phyloP scores from a whole-genome alignment of 2,113 vertebrate genomes.

The Ptilonorhynchus violaceus region DNA sequence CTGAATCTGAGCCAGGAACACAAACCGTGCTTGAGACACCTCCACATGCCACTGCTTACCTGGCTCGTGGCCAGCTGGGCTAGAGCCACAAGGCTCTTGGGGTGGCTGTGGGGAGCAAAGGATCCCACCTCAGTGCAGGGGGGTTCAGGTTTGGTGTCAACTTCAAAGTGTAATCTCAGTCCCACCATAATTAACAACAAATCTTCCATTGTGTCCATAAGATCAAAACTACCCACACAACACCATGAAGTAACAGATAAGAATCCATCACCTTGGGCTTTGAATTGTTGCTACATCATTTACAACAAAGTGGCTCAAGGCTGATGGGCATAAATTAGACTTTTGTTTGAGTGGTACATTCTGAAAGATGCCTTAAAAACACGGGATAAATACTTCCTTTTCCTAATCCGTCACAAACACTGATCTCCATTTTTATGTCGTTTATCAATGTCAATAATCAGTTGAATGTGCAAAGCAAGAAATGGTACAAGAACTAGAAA shows the following conservation, averaged over 20 bases:
- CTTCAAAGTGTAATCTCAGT: background rate
- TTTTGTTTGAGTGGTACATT: background rate
- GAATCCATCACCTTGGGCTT: background rate
- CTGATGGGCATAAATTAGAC: background rate
- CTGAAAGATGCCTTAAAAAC: background rate
- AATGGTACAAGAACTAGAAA: background rate
- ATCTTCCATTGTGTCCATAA: background rate
- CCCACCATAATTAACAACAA: background rate
- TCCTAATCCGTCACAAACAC: background rate
- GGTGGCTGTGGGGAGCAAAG: background rate
- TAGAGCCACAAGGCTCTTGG: background rate
- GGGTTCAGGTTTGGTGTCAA: background rate
- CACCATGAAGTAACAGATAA: background rate
- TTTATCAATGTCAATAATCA: background rate
- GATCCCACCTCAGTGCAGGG: rapidly evolving
- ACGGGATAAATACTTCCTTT: background rate
- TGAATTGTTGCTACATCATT: background rate
- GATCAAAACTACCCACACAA: background rate
- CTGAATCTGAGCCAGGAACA: background rate
- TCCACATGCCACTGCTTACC: background rate
- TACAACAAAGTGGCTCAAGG: background rate
- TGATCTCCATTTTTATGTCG: background rate
- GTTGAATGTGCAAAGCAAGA: background rate
- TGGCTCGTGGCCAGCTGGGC: background rate
- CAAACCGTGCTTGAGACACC: background rate